These are phyloP conservation scores for Apis dorsata DNA, from an alignment of 1,140 invertebrate genomes.

Conservation along the genomic window DNA sequence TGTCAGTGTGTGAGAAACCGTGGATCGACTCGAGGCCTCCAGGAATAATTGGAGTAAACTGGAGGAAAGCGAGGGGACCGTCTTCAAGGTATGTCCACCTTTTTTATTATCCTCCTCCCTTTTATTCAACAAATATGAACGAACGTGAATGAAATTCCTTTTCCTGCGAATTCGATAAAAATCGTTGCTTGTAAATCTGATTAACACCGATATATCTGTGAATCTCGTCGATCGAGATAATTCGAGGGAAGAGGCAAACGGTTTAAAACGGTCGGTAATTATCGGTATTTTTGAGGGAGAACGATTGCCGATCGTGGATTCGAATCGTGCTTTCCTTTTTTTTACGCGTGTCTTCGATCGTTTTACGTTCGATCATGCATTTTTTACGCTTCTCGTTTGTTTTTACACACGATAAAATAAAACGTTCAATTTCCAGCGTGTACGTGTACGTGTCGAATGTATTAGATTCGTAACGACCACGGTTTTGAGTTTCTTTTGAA, in stretches of 20 bases:
- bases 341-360: neutral
- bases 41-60: too few relatives aligned
- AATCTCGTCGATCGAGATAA: too few relatives aligned
- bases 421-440: neutral
- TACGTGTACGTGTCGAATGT: neutral
- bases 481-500: neutral
- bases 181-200: too few relatives aligned
- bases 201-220: too few relatives aligned
- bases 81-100: neutral
- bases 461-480: neutral
- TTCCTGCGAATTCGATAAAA: too few relatives aligned
- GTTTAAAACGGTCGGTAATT: neutral
- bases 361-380: neutral
- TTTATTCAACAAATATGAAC: neutral
- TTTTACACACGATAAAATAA: neutral
- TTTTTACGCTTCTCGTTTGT: slow-evolving; percentile 30
- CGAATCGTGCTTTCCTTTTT: too few relatives aligned
- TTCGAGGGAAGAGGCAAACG: neutral
- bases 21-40: too few relatives aligned
- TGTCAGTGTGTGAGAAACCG: too few relatives aligned
- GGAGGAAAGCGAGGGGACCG: neutral
- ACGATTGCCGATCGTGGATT: neutral
- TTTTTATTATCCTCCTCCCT: neutral
- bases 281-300: neutral
- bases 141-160: neutral